phyloP scores from a whole-genome alignment of 2,888 invertebrate species.

The Sarcophaga variegata region DNA sequence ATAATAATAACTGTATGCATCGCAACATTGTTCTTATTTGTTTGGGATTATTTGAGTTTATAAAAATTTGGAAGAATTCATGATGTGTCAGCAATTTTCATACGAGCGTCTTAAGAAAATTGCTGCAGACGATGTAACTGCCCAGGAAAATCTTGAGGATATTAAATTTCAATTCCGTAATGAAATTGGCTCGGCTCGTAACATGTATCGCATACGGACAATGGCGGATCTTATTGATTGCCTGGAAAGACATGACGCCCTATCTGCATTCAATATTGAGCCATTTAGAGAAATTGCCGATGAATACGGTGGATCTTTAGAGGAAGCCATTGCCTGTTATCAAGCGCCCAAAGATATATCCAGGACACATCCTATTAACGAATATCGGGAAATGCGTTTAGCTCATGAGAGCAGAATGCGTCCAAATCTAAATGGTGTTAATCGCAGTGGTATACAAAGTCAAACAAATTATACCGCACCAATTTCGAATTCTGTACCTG shows the following conservation, averaged over 20 bases:
- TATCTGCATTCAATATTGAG: slow-evolving; percentile 75
- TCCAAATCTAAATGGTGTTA: slow-evolving; percentile 66
- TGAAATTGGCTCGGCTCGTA: slow-evolving; percentile 75
- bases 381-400: slow-evolving; percentile 74
- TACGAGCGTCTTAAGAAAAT: slow-evolving; percentile 76
- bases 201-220: slow-evolving; percentile 72
- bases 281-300: slow-evolving; percentile 71
- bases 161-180: slow-evolving; percentile 73
- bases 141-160: slow-evolving; percentile 67
- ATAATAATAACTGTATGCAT: not conserved
- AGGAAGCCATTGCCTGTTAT: slow-evolving; percentile 71
- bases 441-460: not conserved
- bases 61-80: not conserved
- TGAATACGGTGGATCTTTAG: slow-evolving; percentile 66
- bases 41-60: not conserved
- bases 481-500: not conserved
- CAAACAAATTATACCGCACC: not conserved
- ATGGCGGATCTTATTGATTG: slow-evolving; percentile 76
- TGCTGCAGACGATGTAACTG: slow-evolving; percentile 56
- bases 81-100: slow-evolving; percentile 67
- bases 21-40: not conserved
- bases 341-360: slow-evolving; percentile 37
- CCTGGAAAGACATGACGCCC: slow-evolving; percentile 75
- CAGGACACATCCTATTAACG: slow-evolving; percentile 63
- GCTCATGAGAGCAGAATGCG: slow-evolving; percentile 72